Percentiles rank a stretch among this genome's conserved stretches.
phyloP scores from a whole-genome alignment of 2,113 vertebrate genomes.

The Zapus hudsonius region DNA sequence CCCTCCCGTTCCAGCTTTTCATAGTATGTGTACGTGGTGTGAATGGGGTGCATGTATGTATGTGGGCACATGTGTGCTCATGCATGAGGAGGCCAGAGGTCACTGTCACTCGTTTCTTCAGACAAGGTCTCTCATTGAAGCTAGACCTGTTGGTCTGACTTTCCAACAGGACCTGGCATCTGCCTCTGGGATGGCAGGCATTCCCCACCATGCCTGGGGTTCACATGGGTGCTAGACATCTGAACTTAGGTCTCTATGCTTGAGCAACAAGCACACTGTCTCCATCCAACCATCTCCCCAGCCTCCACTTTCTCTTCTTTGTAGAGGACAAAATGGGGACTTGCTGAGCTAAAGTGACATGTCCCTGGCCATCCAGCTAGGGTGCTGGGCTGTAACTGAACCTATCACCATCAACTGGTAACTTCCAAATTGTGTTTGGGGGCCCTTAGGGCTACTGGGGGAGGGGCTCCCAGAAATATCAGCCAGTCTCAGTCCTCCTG shows the following conservation, averaged over 20 bases:
- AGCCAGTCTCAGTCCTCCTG: rapidly evolving
- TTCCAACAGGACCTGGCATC: no score
- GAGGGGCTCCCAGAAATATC: no score
- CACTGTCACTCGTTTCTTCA: not conserved
- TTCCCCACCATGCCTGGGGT: not conserved
- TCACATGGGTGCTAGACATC: not conserved
- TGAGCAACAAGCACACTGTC: no score
- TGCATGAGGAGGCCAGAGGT: not conserved
- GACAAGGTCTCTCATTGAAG: no score
- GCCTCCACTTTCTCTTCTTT: not conserved
- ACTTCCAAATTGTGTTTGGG: not conserved
- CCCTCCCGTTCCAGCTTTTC: not conserved
- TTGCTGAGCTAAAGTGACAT: not conserved
- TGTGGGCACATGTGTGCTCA: not conserved
- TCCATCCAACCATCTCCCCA: not conserved
- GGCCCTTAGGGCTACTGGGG: not conserved
- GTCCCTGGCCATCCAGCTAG: not conserved
- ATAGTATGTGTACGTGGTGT: not conserved
- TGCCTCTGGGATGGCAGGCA: not conserved
- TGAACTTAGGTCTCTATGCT: not conserved
- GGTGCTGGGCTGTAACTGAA: not conserved
- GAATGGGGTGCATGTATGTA: not conserved
- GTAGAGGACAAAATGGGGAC: not conserved
- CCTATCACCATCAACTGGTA: not conserved
- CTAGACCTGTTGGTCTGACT: no score